phyloP scores from a whole-genome alignment of 2,797 vertebrate genomes.

The Clarias fuscus region DNA sequence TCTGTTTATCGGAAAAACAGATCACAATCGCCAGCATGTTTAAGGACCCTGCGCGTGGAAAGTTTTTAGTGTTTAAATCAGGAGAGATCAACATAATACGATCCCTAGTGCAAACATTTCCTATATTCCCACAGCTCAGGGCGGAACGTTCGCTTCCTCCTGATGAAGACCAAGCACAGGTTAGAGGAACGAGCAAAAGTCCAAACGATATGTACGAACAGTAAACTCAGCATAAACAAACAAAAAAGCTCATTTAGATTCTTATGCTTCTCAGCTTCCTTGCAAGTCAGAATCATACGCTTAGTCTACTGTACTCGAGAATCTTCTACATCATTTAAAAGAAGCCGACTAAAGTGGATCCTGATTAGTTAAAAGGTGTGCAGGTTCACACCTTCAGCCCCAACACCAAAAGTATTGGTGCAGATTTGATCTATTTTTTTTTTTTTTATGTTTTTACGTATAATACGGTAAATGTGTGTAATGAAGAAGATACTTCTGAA shows the following conservation, averaged over 20 bases:
- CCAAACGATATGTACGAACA: background rate
- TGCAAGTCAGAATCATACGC: too few relatives aligned
- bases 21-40: background rate
- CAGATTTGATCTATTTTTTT: too few relatives aligned
- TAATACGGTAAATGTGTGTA: too few relatives aligned
- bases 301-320: background rate
- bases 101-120: conserved; percentile 56
- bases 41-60: background rate
- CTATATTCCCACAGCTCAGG: conserved; percentile 52
- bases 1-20: conserved; percentile 10
- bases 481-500: too few relatives aligned
- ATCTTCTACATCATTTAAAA: background rate
- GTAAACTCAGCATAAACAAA: background rate
- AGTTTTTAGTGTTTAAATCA: conserved; percentile 14
- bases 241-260: too few relatives aligned
- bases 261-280: background rate
- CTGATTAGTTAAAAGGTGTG: background rate
- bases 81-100: conserved; percentile 50
- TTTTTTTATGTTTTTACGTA: too few relatives aligned
- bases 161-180: background rate
- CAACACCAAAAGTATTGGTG: too few relatives aligned
- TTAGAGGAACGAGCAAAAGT: background rate
- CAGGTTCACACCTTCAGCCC: background rate
- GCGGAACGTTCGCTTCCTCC: conserved; percentile 50
- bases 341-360: background rate